A percentile compares a stretch with the other conserved stretches of the same genome.
Conservation (phyloP, 2,113 vertebrate species). For the Morone saxatilis region DNA sequence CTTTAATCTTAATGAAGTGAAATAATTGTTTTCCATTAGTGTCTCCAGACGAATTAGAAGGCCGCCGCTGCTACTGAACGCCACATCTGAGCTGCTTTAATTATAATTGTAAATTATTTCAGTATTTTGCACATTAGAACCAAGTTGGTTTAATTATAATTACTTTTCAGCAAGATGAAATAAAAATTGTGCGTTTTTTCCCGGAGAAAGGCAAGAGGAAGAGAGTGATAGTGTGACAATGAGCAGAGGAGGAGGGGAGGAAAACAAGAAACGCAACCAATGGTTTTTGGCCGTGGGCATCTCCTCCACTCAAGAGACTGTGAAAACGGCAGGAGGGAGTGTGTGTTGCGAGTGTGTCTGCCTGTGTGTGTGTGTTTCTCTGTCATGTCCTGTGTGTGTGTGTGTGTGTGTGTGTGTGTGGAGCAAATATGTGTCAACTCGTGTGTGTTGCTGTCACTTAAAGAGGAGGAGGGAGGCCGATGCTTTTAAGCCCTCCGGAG, state of each 20-base stretch:
- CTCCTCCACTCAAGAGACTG: conserved; percentile 77
- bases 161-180: conserved; percentile 73
- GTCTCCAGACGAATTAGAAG: conserved; percentile 67
- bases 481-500: conserved; percentile 67
- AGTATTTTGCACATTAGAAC: conserved; percentile 74
- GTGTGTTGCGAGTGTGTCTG: conserved; percentile 40
- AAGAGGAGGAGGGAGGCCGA: conserved; percentile 62
- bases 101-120: conserved; percentile 79
- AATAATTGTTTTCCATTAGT: conserved; percentile 82
- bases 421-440: conserved; percentile 41
- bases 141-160: conserved; percentile 79
- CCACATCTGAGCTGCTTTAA: conserved; percentile 75
- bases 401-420: conserved; percentile 26
- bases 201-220: conserved; percentile 44
- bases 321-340: conserved; percentile 72
- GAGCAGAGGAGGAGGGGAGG: conserved; percentile 15
- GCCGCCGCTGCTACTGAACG: conserved; percentile 52
- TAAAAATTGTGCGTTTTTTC: conserved; percentile 64
- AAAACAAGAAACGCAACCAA: conserved; percentile 63
- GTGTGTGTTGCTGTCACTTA: conserved; percentile 72
- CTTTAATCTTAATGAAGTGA: conserved; percentile 82
- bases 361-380: conserved; percentile 47
- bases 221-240: conserved; percentile 47
- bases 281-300: conserved; percentile 77
- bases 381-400: conserved; percentile 50